Base-by-base conservation (phyloP, 2,888 invertebrate species). In the Platerodrilus igneus region DNA sequence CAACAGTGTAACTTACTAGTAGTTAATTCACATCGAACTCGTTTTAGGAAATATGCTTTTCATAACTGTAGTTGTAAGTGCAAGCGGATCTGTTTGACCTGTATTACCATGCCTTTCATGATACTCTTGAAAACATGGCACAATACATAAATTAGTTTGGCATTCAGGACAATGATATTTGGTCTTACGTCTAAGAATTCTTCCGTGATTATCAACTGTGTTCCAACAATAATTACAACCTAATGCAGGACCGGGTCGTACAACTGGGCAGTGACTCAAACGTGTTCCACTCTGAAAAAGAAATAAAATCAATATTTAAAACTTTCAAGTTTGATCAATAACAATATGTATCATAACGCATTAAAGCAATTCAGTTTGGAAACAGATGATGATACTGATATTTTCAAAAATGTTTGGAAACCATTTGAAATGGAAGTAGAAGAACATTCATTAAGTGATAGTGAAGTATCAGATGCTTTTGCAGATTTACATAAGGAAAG, bases 221-320 rank as follows among this genome's bases (percentile, higher is more conserved):
- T 90, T 90, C 90, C 90, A 90, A 69, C 90, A 90, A 64, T 83
- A 89, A 69, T 89, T 89, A 68, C 90, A 90, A 52, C 88, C 86
- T 46, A 90, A 70, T 2, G 89, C 88, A 3, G 90, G 88, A 0
- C 90, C 90, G 5, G 83, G 81, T 35, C 90, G 73, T 31, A 86
- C 80, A 6, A 84, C 85, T 5, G 89, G 90, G 60, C 89, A 89
- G 68, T 90, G 89, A 58, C 84, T 84, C 29, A 85, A 83, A 40
- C 87, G 72, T 20, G 64, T 58, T 17, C 62, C 58, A 25, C 62
- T 66, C 75, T 75, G 55, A 28, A 58, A 60, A 48, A 32, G 44
- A 49, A 48, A 35, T n/a, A 34, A 37, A 20, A 29, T 26, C 20
- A 14, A 14, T n/a, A 21, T 14, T 6, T 13, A 7, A n/a, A 8